Evolutionary conservation across 2,888 invertebrate species (phyloP).

Genomic region (Mesopsocus fuscifrons): DNA sequence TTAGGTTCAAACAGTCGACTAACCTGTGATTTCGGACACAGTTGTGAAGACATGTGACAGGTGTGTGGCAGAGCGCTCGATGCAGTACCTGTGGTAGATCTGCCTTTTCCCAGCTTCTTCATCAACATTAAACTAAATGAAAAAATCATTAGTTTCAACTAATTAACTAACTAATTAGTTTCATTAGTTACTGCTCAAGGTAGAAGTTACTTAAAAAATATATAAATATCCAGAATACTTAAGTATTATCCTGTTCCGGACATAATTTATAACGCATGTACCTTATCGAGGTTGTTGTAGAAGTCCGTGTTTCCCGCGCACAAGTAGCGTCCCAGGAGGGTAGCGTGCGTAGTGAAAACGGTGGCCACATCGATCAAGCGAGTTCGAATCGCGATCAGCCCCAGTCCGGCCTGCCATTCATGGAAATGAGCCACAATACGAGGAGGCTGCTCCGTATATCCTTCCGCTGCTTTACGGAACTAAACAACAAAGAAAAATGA

Average conservation of each 20-base stretch:
- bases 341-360: conserved; percentile 98
- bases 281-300: conserved; percentile 88
- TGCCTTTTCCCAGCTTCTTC: conserved; percentile 96
- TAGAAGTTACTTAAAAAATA: conserved; percentile 5
- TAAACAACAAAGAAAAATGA: conserved; percentile 22
- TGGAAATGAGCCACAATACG: conserved; percentile 89
- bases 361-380: conserved; percentile 80
- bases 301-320: conserved; percentile 99
- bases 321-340: conserved; percentile 85
- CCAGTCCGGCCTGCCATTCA: conserved; percentile 97
- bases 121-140: conserved; percentile 71
- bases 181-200: not conserved
- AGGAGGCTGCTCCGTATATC: conserved; percentile 42
- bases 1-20: too few species aligned
- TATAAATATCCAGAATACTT: conserved; percentile 6
- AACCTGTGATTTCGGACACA: conserved; percentile 92
- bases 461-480: conserved; percentile 52
- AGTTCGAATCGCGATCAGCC: conserved; percentile 68
- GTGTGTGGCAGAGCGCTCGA: conserved; percentile 89
- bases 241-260: too few species aligned
- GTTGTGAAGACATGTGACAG: conserved; percentile 91
- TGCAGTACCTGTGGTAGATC: conserved; percentile 96
- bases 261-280: too few species aligned
- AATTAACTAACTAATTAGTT: conserved; percentile 19
- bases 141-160: conserved; percentile 85